A percentile compares a stretch with the other conserved stretches of the same genome.
Conservation (phyloP, 2,797 vertebrate species). For the Mormyrus hasselquistii region DNA sequence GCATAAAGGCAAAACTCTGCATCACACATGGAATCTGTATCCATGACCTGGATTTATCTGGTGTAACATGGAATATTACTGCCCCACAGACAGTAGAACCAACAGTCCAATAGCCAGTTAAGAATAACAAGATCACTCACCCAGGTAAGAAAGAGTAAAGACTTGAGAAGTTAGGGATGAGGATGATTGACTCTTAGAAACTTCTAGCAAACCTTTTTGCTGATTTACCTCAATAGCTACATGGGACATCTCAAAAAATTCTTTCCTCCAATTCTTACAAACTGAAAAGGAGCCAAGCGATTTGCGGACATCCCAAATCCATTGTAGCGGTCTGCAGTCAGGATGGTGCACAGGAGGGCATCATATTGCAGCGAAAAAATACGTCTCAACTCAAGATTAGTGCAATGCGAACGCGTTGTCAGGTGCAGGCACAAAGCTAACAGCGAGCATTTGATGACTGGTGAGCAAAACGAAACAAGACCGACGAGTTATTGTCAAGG, state of each 20-base stretch:
- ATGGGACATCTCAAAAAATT: neutral
- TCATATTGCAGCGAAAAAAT: neutral
- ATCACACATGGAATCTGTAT: neutral
- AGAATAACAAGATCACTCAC: neutral
- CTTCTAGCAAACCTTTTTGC: neutral
- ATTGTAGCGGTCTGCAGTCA: neutral
- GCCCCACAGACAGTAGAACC: neutral
- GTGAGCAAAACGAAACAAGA: neutral
- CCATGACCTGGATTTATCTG: neutral
- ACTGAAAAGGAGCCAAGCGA: neutral
- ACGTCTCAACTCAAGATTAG: neutral
- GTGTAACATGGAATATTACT: neutral
- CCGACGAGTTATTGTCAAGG: neutral
- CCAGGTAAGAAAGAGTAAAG: neutral
- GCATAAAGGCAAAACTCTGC: neutral
- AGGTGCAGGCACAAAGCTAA: neutral
- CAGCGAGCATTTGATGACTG: neutral
- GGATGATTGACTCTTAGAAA: neutral
- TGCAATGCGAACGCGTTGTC: neutral
- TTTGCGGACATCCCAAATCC: neutral
- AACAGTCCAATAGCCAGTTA: neutral
- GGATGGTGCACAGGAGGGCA: neutral
- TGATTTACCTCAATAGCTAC: neutral
- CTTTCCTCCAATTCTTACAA: neutral
- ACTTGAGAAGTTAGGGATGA: neutral